Conservation (phyloP, 2,113 vertebrate genomes). For the Leucopternis melanops region DNA sequence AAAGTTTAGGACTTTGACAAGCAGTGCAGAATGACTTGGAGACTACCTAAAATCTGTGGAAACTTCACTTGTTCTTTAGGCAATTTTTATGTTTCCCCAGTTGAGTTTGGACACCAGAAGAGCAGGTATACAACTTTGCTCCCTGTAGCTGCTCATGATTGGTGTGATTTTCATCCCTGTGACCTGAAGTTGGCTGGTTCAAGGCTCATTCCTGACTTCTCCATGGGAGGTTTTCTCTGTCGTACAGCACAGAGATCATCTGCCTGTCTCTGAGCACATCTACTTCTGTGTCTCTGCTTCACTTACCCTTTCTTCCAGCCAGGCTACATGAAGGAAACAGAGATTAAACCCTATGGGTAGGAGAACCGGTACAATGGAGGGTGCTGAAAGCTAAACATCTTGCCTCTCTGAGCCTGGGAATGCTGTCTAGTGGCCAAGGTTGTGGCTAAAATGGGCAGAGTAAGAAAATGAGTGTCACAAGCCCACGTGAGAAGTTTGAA, state of each 20-base stretch:
- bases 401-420: too few relatives aligned
- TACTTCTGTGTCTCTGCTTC: neutral
- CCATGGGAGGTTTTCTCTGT: neutral
- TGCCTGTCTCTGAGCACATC: neutral
- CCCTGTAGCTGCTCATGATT: neutral
- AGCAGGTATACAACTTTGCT: neutral
- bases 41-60: neutral
- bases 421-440: neutral
- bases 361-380: neutral
- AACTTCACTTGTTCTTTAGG: neutral
- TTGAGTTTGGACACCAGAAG: neutral
- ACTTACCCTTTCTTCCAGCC: neutral
- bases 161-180: neutral
- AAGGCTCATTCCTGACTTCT: neutral
- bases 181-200: neutral
- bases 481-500: neutral
- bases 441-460: neutral
- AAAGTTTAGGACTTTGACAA: neutral
- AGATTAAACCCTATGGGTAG: neutral
- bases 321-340: neutral
- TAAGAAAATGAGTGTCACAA: neutral
- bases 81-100: neutral
- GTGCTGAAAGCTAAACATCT: neutral
- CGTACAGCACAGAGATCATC: neutral
- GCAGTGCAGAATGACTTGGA: neutral